A percentile compares a stretch with the other conserved stretches of the same genome.
phyloP scores from a whole-genome alignment of 2,113 vertebrate species.

The Origma solitaria region DNA sequence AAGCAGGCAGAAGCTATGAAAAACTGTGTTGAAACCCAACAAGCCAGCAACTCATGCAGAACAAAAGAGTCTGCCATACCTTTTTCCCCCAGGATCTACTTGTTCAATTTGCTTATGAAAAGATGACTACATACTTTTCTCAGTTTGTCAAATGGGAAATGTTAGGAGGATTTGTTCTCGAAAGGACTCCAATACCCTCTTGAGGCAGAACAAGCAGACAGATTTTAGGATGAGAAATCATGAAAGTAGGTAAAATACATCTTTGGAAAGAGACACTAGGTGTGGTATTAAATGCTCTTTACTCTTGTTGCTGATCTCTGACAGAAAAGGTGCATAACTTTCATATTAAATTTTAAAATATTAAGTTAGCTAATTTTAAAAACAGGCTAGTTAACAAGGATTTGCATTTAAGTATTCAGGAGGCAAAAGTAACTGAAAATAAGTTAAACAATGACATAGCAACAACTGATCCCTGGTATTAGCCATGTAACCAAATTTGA shows the following conservation, averaged over 20 bases:
- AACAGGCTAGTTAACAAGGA: neutral
- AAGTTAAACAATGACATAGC: neutral
- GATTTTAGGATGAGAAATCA: neutral
- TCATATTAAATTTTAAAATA: neutral
- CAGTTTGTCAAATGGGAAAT: neutral
- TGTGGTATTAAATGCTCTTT: neutral
- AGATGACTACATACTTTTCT: neutral
- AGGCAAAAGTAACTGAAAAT: neutral
- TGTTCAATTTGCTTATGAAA: neutral
- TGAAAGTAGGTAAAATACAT: neutral
- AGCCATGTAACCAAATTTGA: neutral
- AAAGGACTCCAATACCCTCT: neutral
- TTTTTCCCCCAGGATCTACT: neutral
- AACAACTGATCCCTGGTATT: neutral
- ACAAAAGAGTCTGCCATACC: neutral
- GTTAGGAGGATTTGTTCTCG: neutral
- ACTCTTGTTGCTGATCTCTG: neutral
- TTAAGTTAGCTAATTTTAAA: neutral
- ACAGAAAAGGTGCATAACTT: neutral
- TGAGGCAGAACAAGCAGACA: neutral
- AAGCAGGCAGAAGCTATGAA: neutral
- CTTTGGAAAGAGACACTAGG: neutral
- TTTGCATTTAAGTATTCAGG: neutral
- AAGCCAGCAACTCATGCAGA: neutral
- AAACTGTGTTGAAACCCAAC: neutral